Conservation (phyloP, 2,797 vertebrate species). For the Melopsittacus undulatus region DNA sequence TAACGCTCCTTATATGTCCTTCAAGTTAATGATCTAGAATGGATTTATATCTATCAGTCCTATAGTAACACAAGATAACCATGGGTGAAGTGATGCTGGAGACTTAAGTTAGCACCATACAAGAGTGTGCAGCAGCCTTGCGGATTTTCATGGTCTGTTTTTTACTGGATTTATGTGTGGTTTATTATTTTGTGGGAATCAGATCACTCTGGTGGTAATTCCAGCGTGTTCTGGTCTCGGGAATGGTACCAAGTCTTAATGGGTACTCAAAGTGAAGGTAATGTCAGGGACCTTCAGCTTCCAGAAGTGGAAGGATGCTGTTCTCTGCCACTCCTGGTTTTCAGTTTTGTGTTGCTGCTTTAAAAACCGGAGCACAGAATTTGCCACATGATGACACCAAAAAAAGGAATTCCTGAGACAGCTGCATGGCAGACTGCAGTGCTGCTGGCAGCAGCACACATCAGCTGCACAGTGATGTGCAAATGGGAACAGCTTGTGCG, state of each 20-base stretch:
- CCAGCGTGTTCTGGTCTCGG: fast-evolving
- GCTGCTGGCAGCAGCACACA: background rate
- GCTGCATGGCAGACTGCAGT: background rate
- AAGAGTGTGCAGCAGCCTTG: background rate
- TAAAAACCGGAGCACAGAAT: background rate
- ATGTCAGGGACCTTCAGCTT: background rate
- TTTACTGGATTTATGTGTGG: background rate
- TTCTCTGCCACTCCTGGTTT: background rate
- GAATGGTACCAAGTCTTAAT: too few species aligned
- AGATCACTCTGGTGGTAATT: background rate
- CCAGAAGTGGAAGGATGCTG: background rate
- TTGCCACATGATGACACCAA: conserved; percentile 15
- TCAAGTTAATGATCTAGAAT: background rate
- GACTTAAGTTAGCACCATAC: background rate
- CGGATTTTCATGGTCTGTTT: fast-evolving
- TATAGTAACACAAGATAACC: background rate
- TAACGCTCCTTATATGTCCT: background rate
- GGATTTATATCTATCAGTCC: background rate
- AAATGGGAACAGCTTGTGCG: background rate
- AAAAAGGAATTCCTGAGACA: background rate
- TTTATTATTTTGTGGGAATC: background rate
- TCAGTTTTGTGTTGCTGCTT: background rate
- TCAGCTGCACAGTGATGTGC: background rate
- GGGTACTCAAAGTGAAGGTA: background rate
- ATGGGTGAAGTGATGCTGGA: background rate